Evolutionary conservation across 2,888 invertebrate genomes (phyloP), one percentile per base, ranked within the genome.

Genomic region (Oasisia sp.): DNA sequence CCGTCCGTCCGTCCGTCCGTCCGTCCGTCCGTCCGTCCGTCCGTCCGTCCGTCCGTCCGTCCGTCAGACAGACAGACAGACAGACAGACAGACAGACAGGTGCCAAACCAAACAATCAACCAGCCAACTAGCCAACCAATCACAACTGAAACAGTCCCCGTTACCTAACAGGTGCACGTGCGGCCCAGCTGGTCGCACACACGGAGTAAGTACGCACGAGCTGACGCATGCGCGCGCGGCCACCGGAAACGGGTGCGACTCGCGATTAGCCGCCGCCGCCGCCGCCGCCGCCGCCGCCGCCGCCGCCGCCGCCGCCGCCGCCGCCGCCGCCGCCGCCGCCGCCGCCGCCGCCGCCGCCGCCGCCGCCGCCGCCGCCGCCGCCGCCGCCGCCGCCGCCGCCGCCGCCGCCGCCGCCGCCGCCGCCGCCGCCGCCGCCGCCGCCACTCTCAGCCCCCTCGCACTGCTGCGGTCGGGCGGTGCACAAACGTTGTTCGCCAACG

Each of bases 401-500:
- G 74, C 19, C n/a, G 50, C 50, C 14, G 38, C 38, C 50, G 50
- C 50, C 50, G 27, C 14, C 27, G 74, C 74, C 4, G 74, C 19
- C 74, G 74, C 19, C n/a, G n/a, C n/a, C n/a, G n/a, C n/a, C n/a
- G n/a, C n/a, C n/a, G n/a, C n/a, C n/a, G n/a, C n/a, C n/a, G 58
- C 8, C 19, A 19, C 12, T 19, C 27, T 74, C 74, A n/a, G 19
- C 27, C 27, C 74, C 27, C 27, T 27, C 27, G 27, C 1, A 19
- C 27, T 27, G 7, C 19, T 19, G 74, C 1, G 74, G 74, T 74
- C 74, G 74, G 74, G 27, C 74, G 27, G 74, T 74, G 74, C 74
- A 74, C 74, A 74, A 74, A 74, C 74, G 74, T 19, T 74, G 27
- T 74, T 74, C 74, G 74, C 74, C 74, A 74, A 74, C 74, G 74